Percentiles rank a stretch among this genome's conserved stretches.
phyloP scores from a whole-genome alignment of 1,140 invertebrate species.

The Whitmania pigra region DNA sequence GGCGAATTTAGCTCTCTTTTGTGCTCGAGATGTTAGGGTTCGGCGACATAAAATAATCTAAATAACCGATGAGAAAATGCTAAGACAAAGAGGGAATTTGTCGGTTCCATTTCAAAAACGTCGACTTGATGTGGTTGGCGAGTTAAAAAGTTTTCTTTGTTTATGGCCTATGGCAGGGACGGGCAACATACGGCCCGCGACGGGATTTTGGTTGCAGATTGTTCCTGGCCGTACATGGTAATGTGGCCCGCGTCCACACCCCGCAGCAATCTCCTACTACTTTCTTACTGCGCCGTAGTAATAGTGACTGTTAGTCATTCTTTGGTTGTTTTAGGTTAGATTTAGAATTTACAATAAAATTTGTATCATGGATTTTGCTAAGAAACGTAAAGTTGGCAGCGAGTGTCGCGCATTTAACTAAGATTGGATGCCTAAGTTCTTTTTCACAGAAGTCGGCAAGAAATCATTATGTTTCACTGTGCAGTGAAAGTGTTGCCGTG shows the following conservation, averaged over 20 bases:
- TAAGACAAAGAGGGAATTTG: no score
- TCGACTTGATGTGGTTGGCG: no score
- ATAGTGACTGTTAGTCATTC: constrained; percentile 9
- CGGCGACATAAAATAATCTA: no score
- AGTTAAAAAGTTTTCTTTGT: no score
- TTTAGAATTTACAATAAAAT: constrained; percentile 12
- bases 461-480: constrained; percentile 38
- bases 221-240: constrained; percentile 1
- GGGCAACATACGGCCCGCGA: not conserved
- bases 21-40: no score
- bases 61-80: no score
- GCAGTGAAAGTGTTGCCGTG: constrained; percentile 31
- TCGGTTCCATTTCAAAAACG: no score
- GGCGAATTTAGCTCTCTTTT: no score
- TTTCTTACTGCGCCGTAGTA: constrained; percentile 1
- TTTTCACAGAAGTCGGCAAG: constrained; percentile 24
- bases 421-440: constrained; percentile 24
- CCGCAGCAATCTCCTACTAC: constrained; percentile 3
- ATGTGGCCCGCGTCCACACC: not conserved
- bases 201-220: not conserved
- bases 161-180: no score
- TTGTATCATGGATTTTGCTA: constrained; percentile 14
- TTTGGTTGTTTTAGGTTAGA: constrained; percentile 2
- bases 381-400: constrained; percentile 23
- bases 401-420: constrained; percentile 23